These are phyloP conservation scores for Fulica atra DNA, from an alignment of 2,113 vertebrate species.

Conservation along the genomic window DNA sequence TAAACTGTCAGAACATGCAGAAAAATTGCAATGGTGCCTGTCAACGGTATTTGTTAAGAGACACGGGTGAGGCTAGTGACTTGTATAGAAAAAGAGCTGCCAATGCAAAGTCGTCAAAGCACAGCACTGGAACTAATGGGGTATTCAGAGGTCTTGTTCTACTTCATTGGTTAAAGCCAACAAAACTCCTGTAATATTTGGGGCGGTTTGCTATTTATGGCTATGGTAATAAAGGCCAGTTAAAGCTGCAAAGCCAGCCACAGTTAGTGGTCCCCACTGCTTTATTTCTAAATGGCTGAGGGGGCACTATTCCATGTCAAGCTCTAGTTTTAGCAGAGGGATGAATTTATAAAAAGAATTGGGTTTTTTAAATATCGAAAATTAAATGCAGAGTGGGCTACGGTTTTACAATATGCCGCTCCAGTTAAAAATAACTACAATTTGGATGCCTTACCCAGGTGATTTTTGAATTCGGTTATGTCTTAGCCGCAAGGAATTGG, in stretches of 20 bases:
- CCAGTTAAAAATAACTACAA: conserved; percentile 44
- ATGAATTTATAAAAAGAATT: neutral
- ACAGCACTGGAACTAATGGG: conserved; percentile 84
- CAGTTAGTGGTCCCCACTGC: conserved; percentile 42
- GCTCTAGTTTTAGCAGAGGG: neutral
- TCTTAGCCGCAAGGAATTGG: neutral
- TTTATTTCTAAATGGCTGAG: conserved; percentile 37
- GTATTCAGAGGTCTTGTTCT: conserved; percentile 84
- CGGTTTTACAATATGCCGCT: neutral
- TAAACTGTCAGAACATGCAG: conserved; percentile 87
- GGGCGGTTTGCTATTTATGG: conserved; percentile 80
- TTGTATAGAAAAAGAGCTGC: conserved; percentile 79
- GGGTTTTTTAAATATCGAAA: conserved; percentile 4
- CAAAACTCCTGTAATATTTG: conserved; percentile 80
- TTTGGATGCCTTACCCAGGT: conserved; percentile 20
- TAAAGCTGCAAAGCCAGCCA: conserved; percentile 74
- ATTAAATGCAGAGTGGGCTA: neutral
- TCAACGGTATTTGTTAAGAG: conserved; percentile 84
- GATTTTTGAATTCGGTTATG: conserved; percentile 16
- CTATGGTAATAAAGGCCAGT: conserved; percentile 77
- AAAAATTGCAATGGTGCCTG: conserved; percentile 81
- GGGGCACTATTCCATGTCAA: neutral
- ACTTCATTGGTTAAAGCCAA: conserved; percentile 86
- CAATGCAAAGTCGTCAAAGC: conserved; percentile 80
- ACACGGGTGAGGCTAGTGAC: conserved; percentile 78